These are phyloP conservation scores for Spodoptera littoralis DNA, from an alignment of 2,888 invertebrate species.

Conservation along the genomic window DNA sequence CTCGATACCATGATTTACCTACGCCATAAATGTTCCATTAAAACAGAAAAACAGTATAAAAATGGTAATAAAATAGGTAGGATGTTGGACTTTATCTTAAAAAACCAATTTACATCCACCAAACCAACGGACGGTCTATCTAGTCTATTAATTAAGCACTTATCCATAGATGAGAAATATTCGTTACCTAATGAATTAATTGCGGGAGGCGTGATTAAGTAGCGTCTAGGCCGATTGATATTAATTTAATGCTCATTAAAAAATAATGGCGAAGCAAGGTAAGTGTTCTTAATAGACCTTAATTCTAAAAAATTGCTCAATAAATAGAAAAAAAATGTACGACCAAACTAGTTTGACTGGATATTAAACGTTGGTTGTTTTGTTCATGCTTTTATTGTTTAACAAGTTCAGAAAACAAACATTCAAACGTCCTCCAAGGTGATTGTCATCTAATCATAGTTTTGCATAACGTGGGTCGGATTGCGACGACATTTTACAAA, in stretches of 20 bases:
- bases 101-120: too few relatives aligned
- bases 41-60: too few relatives aligned
- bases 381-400: conserved; percentile 8
- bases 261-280: background rate
- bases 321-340: conserved; percentile 10
- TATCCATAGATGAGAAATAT: too few relatives aligned
- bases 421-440: conserved; percentile 29
- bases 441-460: conserved; percentile 35
- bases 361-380: conserved; percentile 11
- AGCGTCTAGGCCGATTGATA: background rate
- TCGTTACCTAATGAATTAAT: background rate
- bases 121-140: too few relatives aligned
- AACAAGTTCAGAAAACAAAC: conserved; percentile 21
- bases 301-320: conserved; percentile 4
- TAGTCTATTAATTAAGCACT: too few relatives aligned
- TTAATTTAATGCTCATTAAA: conserved; percentile 9
- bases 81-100: too few relatives aligned
- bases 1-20: too few relatives aligned
- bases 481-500: conserved; percentile 47
- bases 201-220: conserved; percentile 3
- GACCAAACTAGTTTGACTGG: conserved; percentile 10
- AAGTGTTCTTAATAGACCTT: background rate
- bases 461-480: conserved; percentile 13
- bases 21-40: too few relatives aligned
- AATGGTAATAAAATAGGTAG: too few relatives aligned